These are phyloP conservation scores for Drosophila hamatofila DNA, from an alignment of 2,888 invertebrate genomes.

Conservation along the genomic window DNA sequence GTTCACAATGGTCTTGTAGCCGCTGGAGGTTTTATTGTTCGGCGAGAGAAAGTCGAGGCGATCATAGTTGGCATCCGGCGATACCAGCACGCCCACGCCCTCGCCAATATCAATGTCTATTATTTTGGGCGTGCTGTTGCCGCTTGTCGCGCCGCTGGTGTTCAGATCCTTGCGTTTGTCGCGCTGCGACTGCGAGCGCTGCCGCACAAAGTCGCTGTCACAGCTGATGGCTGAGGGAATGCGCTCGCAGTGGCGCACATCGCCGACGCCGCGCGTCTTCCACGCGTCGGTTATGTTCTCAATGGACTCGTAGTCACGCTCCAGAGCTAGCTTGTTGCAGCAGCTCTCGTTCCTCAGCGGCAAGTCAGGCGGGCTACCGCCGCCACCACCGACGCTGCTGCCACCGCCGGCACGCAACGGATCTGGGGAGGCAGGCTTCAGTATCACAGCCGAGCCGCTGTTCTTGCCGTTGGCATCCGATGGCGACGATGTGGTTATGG, in stretches of 20 bases:
- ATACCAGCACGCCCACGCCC: slow-evolving; percentile 42
- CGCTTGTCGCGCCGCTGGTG: slow-evolving; percentile 6
- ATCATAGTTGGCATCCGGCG: slow-evolving; percentile 89
- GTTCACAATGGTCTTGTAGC: slow-evolving; percentile 90
- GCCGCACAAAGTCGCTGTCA: slow-evolving; percentile 84
- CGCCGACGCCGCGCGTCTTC: slow-evolving; percentile 91
- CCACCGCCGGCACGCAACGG: slow-evolving; percentile 9
- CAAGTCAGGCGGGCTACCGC: slow-evolving; percentile 72
- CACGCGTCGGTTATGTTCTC: slow-evolving; percentile 92
- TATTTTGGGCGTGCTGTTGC: slow-evolving; percentile 68
- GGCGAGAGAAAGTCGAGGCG: slow-evolving; percentile 93
- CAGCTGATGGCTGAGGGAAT: slow-evolving; percentile 55
- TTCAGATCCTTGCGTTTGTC: slow-evolving; percentile 84
- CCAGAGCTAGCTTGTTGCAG: slow-evolving; percentile 56
- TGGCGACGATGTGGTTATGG: slow-evolving; percentile 82
- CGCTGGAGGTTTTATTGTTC: slow-evolving; percentile 89
- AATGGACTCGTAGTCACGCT: slow-evolving; percentile 89
- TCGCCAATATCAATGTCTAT: slow-evolving; percentile 83
- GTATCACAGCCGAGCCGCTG: slow-evolving; percentile 81
- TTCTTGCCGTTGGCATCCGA: slow-evolving; percentile 77
- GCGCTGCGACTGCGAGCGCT: slow-evolving; percentile 82
- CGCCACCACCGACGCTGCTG: background rate
- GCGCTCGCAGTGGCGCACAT: slow-evolving; percentile 90
- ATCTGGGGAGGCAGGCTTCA: slow-evolving; percentile 82
- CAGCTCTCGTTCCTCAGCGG: slow-evolving; percentile 82